Conservation (phyloP, 1,140 invertebrate genomes). For the Cotesia chilonis region DNA sequence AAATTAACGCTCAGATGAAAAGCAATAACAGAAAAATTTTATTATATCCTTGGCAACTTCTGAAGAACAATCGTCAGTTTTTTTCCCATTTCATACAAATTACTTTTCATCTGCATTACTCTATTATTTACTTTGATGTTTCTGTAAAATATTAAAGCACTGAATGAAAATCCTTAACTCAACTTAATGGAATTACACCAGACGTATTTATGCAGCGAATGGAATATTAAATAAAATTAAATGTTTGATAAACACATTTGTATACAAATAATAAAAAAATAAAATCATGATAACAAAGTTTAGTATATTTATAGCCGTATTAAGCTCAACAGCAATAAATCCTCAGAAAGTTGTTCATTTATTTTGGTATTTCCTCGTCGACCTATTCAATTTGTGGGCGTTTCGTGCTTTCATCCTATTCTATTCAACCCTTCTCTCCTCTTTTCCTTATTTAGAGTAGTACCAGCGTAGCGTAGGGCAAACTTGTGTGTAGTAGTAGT, state of each 20-base stretch:
- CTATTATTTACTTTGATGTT: too few relatives aligned
- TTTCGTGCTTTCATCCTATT: constrained; percentile 16
- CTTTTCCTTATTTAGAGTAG: neutral
- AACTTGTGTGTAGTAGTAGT: too few relatives aligned
- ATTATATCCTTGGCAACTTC: too few relatives aligned
- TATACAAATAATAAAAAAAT: neutral
- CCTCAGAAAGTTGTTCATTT: constrained; percentile 25
- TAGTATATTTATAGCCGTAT: neutral
- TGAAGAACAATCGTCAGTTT: too few relatives aligned
- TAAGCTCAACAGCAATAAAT: constrained; percentile 30
- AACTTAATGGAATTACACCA: too few relatives aligned
- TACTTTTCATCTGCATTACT: too few relatives aligned
- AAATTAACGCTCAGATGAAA: neutral
- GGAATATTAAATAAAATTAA: constrained; percentile 12
- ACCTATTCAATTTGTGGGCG: constrained; percentile 37
- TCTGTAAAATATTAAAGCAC: too few relatives aligned
- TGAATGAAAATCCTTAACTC: too few relatives aligned
- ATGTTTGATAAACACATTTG: constrained; percentile 3
- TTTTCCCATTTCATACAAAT: too few relatives aligned
- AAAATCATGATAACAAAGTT: constrained; percentile 1
- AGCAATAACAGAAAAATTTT: too few relatives aligned
- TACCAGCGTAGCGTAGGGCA: too few relatives aligned
- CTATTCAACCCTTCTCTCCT: neutral
- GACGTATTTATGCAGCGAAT: neutral
- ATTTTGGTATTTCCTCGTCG: constrained; percentile 29